phyloP scores from a whole-genome alignment of 2,113 vertebrate genomes.

The Lasiurus borealis region DNA sequence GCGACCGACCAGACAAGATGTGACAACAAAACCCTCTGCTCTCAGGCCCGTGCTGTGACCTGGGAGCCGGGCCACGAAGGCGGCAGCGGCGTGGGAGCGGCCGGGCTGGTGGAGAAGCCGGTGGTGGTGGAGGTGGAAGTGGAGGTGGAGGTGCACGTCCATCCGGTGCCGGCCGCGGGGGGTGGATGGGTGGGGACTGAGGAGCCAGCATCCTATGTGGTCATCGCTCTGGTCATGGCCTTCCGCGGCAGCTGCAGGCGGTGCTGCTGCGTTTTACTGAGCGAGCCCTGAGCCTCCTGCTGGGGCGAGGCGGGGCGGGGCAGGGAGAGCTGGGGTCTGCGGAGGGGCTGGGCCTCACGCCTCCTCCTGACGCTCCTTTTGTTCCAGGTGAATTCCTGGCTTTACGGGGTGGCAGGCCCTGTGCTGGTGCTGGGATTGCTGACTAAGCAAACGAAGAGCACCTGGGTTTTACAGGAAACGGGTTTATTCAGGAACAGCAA shows the following conservation, averaged over 20 bases:
- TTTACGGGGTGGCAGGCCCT: too few relatives aligned
- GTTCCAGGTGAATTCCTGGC: background rate
- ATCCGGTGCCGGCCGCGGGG: too few relatives aligned
- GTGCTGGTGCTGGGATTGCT: background rate
- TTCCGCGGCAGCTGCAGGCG: background rate
- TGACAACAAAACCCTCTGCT: accelerated
- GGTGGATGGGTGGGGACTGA: too few relatives aligned
- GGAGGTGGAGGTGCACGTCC: background rate
- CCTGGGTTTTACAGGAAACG: background rate
- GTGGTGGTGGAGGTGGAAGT: too few relatives aligned
- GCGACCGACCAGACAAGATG: accelerated
- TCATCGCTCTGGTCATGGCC: too few relatives aligned
- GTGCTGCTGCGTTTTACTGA: too few relatives aligned
- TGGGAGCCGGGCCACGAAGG: background rate
- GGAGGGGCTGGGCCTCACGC: background rate
- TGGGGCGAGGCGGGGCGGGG: background rate
- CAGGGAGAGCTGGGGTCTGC: background rate
- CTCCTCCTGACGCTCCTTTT: background rate
- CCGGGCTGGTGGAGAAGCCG: background rate
- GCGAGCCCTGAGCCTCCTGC: background rate
- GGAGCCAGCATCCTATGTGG: too few relatives aligned
- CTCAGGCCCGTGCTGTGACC: background rate
- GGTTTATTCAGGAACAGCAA: background rate
- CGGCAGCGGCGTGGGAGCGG: background rate
- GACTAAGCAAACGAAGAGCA: background rate